A percentile compares a stretch with the other conserved stretches of the same genome.
These are phyloP conservation scores for Pelmatolapia mariae DNA, from an alignment of 2,113 vertebrate genomes.

Conservation along the genomic window DNA sequence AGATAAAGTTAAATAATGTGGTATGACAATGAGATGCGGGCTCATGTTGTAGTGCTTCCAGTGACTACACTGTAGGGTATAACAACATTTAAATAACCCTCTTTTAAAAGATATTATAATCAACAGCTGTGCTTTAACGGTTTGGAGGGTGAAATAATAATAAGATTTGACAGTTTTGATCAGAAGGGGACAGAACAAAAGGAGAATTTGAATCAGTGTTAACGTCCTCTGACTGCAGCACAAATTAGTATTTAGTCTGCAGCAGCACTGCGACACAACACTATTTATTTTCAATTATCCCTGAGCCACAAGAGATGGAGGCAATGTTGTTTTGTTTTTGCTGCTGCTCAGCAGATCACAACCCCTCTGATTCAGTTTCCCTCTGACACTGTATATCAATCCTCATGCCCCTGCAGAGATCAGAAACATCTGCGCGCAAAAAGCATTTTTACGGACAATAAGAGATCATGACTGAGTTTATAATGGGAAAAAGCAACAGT, in stretches of 20 bases:
- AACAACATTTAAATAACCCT: not conserved
- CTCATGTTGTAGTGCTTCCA: not conserved
- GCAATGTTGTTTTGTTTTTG: conserved; percentile 48
- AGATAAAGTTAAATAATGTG: not conserved
- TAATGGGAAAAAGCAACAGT: not conserved
- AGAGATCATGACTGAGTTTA: not conserved
- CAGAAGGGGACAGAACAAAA: not conserved
- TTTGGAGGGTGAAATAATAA: not conserved
- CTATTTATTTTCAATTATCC: conserved; percentile 72
- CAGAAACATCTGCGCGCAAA: conserved; percentile 15
- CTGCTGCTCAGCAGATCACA: conserved; percentile 33
- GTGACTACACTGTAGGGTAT: not conserved
- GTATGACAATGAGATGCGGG: not conserved
- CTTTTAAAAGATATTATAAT: not conserved
- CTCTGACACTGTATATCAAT: conserved; percentile 30
- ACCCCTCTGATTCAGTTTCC: conserved; percentile 28
- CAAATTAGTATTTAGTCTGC: conserved; percentile 70
- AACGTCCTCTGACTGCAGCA: conserved; percentile 33
- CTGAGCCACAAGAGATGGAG: conserved; percentile 42
- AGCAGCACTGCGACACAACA: conserved; percentile 65
- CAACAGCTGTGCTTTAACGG: not conserved
- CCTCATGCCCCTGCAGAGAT: conserved; percentile 2
- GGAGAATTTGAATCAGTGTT: not conserved
- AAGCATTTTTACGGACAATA: not conserved
- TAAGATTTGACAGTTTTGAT: not conserved